Evolutionary conservation across 2,113 vertebrate species (phyloP).

Genomic region (Trogon surrucura): DNA sequence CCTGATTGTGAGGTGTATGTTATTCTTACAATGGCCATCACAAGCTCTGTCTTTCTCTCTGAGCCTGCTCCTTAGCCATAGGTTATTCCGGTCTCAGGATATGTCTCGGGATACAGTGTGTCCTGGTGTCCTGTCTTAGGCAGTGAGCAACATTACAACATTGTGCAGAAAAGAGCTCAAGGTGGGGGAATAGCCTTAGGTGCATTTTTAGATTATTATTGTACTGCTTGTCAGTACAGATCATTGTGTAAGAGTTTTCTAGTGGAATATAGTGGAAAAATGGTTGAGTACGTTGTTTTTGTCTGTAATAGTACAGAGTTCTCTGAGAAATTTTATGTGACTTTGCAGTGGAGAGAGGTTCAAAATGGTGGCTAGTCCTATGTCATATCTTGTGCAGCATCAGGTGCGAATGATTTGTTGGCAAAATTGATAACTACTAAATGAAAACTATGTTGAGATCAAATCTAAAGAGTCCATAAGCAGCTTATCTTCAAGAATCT

Average conservation of each 20-base stretch:
- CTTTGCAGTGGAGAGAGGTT: background rate
- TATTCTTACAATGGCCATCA: background rate
- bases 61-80: background rate
- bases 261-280: background rate
- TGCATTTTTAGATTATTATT: background rate
- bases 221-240: background rate
- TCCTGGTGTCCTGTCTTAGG: background rate
- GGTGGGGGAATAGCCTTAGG: background rate
- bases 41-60: background rate
- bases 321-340: background rate
- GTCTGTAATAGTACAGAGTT: background rate
- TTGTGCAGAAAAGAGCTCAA: rapidly evolving
- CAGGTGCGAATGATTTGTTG: background rate
- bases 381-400: background rate
- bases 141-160: rapidly evolving
- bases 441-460: background rate
- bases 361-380: background rate
- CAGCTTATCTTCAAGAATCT: background rate
- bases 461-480: background rate
- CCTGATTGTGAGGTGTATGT: background rate
- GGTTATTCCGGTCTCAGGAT: background rate
- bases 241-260: background rate
- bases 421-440: background rate
- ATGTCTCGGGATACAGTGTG: rapidly evolving
- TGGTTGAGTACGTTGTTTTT: background rate